Evolutionary conservation across 2,113 vertebrate species (phyloP).

Genomic region (Arenaria interpres): DNA sequence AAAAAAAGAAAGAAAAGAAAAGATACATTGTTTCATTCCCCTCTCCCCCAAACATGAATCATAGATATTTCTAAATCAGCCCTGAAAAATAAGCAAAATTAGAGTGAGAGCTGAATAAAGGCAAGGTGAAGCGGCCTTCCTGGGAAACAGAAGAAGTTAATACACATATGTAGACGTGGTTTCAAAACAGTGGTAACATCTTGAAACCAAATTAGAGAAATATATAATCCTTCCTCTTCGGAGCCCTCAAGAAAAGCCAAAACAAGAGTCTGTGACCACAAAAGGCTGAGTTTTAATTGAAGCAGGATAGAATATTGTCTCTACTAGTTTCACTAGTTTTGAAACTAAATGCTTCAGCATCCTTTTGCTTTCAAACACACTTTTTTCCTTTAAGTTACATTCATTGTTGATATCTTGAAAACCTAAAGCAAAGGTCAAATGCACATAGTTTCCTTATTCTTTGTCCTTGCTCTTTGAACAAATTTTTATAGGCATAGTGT

Average conservation of each 20-base stretch:
- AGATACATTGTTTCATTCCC: background rate
- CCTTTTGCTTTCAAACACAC: background rate
- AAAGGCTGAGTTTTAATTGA: background rate
- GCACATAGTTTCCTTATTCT: background rate
- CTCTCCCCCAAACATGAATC: background rate
- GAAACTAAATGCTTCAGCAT: background rate
- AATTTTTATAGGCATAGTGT: background rate
- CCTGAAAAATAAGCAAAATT: conserved; percentile 10
- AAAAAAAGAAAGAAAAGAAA: background rate
- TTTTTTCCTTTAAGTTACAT: background rate
- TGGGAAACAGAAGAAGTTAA: background rate
- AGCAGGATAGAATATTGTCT: background rate
- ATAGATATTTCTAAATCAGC: background rate
- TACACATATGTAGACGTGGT: background rate
- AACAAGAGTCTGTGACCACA: background rate
- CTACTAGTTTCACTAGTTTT: background rate
- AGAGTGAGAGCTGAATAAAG: conserved; percentile 1
- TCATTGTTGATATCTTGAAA: background rate
- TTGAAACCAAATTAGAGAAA: conserved; percentile 37
- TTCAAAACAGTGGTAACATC: background rate
- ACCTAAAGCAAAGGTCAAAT: conserved; percentile 8
- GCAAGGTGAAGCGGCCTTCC: background rate
- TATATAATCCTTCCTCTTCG: background rate
- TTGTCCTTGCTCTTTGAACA: background rate
- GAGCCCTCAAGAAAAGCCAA: background rate